Evolutionary conservation across 64 coral and sea anemone genomes (phyloP), one percentile per base, ranked within the genome.

Genomic region (Pocillopora damicornis): DNA sequence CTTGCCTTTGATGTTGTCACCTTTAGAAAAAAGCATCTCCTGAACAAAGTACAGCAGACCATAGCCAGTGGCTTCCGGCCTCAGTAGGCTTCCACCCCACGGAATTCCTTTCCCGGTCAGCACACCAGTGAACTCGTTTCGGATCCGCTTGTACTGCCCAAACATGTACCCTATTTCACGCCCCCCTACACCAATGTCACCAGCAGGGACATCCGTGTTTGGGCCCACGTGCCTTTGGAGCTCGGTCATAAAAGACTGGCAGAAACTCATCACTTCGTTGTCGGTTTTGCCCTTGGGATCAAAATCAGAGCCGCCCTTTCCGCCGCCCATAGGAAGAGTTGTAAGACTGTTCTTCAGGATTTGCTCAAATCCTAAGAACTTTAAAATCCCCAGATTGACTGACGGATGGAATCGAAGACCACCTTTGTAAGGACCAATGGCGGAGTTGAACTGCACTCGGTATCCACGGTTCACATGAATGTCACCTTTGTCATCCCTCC

Each of bases 121-220:
- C n/a, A 96, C 94, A 1, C 94, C 94, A 71, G 94, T 96, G 30
- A 96, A 96, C 77, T 96, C 94, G 79, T 96, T 96, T 35, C 94
- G 94, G 64, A 96, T 61, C 60, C 91, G 81, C 76, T 96, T 96
- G 71, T 96, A 96, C 77, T 96, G 94, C 22, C 94, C 94, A 84
- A 96, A 96, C 61, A 96, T 17, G 83, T 89, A 96, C 35, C 94
- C 94, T 35, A 96, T 93, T 61, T 96, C 94, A 4, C 94, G 94
- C 12, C 94, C 94, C 26, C 94, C 94, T 12, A 96, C 94, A 25
- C 94, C 94, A 63, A 96, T 96, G 59, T 96, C 94, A 11, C 94
- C 94, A 64, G 94, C 94, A 0, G 94, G 94, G 15, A 96, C 91
- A 83, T 96, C 94, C 15, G 91, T 96, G 75, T 96, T 72, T 34